Conservation (phyloP, 1,140 invertebrate genomes). For the Drosophila navojoa region DNA sequence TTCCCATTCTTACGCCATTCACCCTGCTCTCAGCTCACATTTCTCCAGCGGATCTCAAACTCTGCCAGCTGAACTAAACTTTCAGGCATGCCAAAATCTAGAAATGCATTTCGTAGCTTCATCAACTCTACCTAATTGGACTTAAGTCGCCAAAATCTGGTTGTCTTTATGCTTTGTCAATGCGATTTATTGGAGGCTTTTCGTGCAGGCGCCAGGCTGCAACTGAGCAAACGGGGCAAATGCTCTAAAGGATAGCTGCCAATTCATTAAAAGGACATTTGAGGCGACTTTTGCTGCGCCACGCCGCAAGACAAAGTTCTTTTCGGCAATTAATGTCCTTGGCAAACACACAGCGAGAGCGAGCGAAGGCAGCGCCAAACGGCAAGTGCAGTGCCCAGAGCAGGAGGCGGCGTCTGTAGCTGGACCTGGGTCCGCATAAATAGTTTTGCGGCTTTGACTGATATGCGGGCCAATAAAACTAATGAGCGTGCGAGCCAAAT, state of each 20-base stretch:
- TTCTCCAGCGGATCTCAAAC: neutral
- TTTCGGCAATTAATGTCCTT: slow-evolving; percentile 54
- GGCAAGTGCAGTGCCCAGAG: slow-evolving; percentile 7
- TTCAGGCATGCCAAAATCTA: neutral
- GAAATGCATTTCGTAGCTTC: neutral
- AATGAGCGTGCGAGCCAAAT: slow-evolving; percentile 82
- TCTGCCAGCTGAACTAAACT: neutral
- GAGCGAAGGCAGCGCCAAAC: slow-evolving; percentile 17
- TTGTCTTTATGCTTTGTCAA: neutral
- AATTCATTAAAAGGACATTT: slow-evolving; percentile 63
- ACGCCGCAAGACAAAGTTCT: slow-evolving; percentile 25
- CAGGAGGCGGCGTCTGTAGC: neutral
- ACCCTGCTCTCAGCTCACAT: too few relatives aligned
- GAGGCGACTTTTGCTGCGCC: slow-evolving; percentile 7
- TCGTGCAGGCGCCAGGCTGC: slow-evolving; percentile 2
- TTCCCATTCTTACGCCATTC: too few relatives aligned
- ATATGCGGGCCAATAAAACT: slow-evolving; percentile 83
- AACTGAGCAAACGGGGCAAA: slow-evolving; percentile 8
- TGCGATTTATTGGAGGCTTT: slow-evolving; percentile 37
- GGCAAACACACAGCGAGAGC: slow-evolving; percentile 23
- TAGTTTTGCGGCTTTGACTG: slow-evolving; percentile 83
- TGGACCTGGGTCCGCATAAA: slow-evolving; percentile 51
- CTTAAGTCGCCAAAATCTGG: neutral
- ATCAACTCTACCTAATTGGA: neutral
- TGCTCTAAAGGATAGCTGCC: slow-evolving; percentile 38